These are phyloP conservation scores for Oscheius myriophilus DNA, from an alignment of 2,888 invertebrate species.

Conservation along the genomic window DNA sequence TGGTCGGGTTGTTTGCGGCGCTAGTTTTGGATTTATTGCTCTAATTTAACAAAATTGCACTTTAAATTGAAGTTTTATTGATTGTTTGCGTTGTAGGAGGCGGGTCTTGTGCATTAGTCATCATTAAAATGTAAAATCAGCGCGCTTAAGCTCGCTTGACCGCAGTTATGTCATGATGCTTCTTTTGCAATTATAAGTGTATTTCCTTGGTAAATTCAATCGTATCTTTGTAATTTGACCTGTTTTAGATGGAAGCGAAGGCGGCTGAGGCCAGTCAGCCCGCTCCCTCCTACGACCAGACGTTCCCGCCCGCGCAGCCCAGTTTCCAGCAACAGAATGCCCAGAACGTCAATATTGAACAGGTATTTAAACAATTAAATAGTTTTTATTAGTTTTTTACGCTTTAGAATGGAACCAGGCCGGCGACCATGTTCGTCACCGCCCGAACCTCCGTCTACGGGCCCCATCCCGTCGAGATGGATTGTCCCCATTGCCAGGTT, in stretches of 20 bases:
- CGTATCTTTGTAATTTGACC: too few species aligned
- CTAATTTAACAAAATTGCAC: too few species aligned
- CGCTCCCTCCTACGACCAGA: conserved; percentile 23
- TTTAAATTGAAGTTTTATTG: too few species aligned
- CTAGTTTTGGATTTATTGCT: too few species aligned
- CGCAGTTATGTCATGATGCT: too few species aligned
- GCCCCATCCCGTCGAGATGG: conserved; percentile 65
- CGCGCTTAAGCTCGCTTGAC: neutral
- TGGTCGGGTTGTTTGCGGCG: too few species aligned
- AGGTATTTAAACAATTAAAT: neutral
- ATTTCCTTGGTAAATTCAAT: too few species aligned
- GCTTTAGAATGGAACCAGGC: neutral
- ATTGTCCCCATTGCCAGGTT: conserved; percentile 67
- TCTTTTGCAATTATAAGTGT: too few species aligned
- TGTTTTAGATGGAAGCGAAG: conserved; percentile 22
- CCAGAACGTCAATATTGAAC: conserved; percentile 1
- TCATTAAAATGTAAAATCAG: neutral
- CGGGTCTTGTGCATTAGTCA: neutral
- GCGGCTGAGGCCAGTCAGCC: conserved; percentile 24
- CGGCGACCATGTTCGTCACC: conserved; percentile 33
- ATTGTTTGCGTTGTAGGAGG: neutral
- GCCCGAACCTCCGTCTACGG: conserved; percentile 45
- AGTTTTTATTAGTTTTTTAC: too few species aligned
- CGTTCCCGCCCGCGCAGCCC: neutral
- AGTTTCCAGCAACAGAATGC: neutral